Percentiles rank a stretch among this genome's conserved stretches.
Evolutionary conservation across 1,140 invertebrate genomes (phyloP).

Genomic region (Littorina saxatilis): DNA sequence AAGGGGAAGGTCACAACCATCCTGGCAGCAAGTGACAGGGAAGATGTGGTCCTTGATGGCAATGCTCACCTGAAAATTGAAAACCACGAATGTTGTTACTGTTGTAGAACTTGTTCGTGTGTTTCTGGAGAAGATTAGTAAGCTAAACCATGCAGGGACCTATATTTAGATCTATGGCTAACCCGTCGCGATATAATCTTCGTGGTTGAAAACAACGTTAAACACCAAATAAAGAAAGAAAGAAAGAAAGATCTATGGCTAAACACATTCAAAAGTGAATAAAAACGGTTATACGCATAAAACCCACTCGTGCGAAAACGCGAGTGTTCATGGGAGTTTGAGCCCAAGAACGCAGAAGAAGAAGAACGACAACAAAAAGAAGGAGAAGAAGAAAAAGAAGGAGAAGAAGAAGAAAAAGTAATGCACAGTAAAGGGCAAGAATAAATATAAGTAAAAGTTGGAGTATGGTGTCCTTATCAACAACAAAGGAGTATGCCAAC

Average conservation of each 20-base stretch:
- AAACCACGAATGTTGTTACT: neutral
- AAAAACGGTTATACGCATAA: no score
- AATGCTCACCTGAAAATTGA: slow-evolving; percentile 44
- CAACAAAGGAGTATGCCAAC: neutral
- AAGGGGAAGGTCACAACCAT: slow-evolving; percentile 54
- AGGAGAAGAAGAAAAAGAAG: neutral
- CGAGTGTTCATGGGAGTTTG: no score
- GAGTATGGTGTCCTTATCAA: neutral
- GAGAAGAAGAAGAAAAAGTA: neutral
- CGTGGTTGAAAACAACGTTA: no score
- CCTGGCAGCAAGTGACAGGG: slow-evolving; percentile 58
- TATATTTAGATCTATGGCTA: neutral
- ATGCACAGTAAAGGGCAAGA: no score
- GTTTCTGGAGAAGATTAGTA: neutral
- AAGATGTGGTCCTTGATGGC: slow-evolving; percentile 47
- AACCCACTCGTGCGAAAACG: no score
- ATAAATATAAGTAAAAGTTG: neutral
- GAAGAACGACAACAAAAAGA: no score
- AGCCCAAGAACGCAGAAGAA: no score
- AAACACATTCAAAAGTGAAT: neutral
- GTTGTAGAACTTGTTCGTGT: no score
- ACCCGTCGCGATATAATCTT: no score
- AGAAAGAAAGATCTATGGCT: neutral
- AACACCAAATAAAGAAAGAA: neutral
- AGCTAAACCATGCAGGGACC: neutral